phyloP scores from a whole-genome alignment of 30 jellyfish, hydroid and myxozoan species.

The Turritopsis dohrnii region DNA sequence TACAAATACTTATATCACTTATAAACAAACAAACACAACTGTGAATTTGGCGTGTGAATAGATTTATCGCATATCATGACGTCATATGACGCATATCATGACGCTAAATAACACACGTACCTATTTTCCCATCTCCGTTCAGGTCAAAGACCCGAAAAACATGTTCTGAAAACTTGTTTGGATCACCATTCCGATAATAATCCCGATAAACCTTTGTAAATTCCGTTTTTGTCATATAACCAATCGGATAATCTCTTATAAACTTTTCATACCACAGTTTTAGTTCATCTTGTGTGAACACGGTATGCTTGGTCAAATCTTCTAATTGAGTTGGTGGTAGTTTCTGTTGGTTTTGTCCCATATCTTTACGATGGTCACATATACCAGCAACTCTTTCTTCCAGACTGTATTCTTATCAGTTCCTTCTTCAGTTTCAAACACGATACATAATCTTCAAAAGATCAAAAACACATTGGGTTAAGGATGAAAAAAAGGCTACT shows the following conservation, averaged over 20 bases:
- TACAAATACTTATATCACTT: no score
- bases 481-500: no score
- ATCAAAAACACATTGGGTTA: background rate
- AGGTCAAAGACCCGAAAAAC: constrained; percentile 76
- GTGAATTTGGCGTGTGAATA: no score
- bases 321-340: constrained; percentile 62
- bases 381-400: no score
- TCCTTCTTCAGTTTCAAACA: background rate
- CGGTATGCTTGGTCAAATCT: constrained; percentile 49
- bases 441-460: background rate
- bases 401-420: background rate
- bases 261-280: constrained; percentile 66
- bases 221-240: constrained; percentile 55
- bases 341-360: constrained; percentile 72
- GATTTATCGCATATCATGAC: no score
- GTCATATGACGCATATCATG: background rate
- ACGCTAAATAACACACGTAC: no score
- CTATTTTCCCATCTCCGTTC: constrained; percentile 68
- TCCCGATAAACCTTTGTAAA: constrained; percentile 52
- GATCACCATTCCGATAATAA: constrained; percentile 64
- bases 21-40: no score
- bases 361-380: background rate
- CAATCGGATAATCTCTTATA: constrained; percentile 66
- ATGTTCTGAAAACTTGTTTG: constrained; percentile 66
- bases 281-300: constrained; percentile 52